Base-by-base conservation (phyloP, 2,797 vertebrate species). In the Scyliorhinus canicula region DNA sequence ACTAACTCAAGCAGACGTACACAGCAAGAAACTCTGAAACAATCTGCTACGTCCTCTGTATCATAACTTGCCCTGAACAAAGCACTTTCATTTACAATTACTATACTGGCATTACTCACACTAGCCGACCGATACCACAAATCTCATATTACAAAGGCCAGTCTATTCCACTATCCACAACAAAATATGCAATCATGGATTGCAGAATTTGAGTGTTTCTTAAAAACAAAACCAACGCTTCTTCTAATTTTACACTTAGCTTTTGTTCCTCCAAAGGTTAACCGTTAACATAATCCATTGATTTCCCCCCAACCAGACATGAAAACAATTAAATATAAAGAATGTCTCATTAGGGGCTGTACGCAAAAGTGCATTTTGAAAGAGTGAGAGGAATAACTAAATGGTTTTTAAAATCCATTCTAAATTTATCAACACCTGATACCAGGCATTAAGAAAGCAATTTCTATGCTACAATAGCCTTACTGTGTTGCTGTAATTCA, bases 51-150 rank as follows among this genome's bases (percentile, higher is more conserved):
- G 19, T 71, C 28, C 44, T 71, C 93, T 94, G 67, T 94, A 94
- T 69, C 65, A 74, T 74, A 74, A 94, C 65, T 69, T 94, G 93
- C 67, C 65, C 28, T 50, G 93, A 74, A 94, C 93, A 94, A 94
- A 94, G 93, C 93, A 94, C 67, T 94, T 94, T 94, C 93, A 94
- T 94, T 94, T 52, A 94, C 69, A 94, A 35, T 74, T 74, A 94
- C 69, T 94, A 28, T 55, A 47, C 69, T 91, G 88, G 93, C 67
- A 94, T 94, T 94, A 94, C 93, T 94, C 93, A 94, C 67, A n/a
- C 93, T 52, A 67, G 69, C 93, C 93, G 74, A 94, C 67, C 47
- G 47, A 94, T 94, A 94, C 93, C 93, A 94, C 65, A 69, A 94
- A 55, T 74, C 93, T 74, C 93, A 94, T 52, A 94, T 94, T 94